These are phyloP conservation scores for Ashinkailepas kermadecensis DNA, from an alignment of 2,888 invertebrate genomes.

Conservation along the genomic window DNA sequence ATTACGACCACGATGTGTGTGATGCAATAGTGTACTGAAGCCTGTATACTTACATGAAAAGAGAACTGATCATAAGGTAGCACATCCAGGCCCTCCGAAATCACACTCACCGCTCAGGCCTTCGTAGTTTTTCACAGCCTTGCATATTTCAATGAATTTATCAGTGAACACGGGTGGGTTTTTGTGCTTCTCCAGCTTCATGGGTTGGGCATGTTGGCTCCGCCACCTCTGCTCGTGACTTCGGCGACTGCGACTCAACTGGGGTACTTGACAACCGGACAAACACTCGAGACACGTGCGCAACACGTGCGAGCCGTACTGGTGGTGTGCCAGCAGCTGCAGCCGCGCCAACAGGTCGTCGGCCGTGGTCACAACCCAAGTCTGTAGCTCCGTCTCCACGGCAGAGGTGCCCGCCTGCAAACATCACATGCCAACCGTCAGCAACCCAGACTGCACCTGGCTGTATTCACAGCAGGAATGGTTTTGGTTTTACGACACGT, in stretches of 20 bases:
- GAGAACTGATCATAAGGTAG: too few species aligned
- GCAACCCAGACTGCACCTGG: too few species aligned
- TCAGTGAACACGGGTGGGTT: not conserved
- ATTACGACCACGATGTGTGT: too few species aligned
- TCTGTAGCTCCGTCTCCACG: not conserved
- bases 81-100: too few species aligned
- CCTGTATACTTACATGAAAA: too few species aligned
- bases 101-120: not conserved
- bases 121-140: not conserved
- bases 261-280: not conserved
- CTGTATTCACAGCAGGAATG: too few species aligned
- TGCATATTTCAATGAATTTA: not conserved
- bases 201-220: not conserved
- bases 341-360: not conserved
- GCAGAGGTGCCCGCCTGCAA: not conserved
- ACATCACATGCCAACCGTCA: not conserved
- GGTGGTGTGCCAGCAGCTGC: not conserved
- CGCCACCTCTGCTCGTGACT: constrained; percentile 7
- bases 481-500: too few species aligned
- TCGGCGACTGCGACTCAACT: not conserved
- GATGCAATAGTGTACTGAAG: too few species aligned
- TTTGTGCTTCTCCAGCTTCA: not conserved
- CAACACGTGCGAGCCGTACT: constrained; percentile 11
- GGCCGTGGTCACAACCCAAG: not conserved
- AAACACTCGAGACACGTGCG: constrained; percentile 13